phyloP scores from a whole-genome alignment of 2,888 invertebrate species.

The Neocrepidodera transversa region DNA sequence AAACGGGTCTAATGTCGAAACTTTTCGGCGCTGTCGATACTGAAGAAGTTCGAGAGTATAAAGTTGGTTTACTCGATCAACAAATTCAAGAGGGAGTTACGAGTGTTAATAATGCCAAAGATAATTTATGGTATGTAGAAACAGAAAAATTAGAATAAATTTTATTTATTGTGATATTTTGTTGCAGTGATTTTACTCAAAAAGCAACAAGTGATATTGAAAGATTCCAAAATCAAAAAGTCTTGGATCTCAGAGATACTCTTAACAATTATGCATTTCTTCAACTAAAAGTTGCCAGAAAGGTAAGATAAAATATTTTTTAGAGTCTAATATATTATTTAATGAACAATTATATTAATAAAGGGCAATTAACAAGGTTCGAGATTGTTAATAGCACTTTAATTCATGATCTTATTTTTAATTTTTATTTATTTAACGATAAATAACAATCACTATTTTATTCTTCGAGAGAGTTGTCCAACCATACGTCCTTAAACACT shows the following conservation, averaged over 20 bases:
- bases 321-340: too few species aligned
- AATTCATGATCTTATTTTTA: too few species aligned
- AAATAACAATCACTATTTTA: too few species aligned
- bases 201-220: slow-evolving; percentile 74
- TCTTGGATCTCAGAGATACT: slow-evolving; percentile 74
- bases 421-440: background rate
- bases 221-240: slow-evolving; percentile 76
- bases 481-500: too few species aligned
- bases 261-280: slow-evolving; percentile 72
- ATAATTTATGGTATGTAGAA: slow-evolving; percentile 66
- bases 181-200: slow-evolving; percentile 70
- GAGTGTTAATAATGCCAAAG: slow-evolving; percentile 66
- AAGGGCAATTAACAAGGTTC: too few species aligned
- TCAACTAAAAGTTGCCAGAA: slow-evolving; percentile 77
- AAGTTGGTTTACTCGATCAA: slow-evolving; percentile 70
- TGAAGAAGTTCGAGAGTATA: slow-evolving; percentile 76
- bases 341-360: too few species aligned
- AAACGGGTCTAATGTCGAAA: slow-evolving; percentile 75
- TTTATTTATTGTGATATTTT: slow-evolving; percentile 8
- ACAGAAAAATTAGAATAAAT: too few species aligned
- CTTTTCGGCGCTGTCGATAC: slow-evolving; percentile 78
- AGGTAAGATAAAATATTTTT: too few species aligned
- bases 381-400: too few species aligned
- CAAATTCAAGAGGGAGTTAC: slow-evolving; percentile 70
- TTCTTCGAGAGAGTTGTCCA: too few species aligned